These are phyloP conservation scores for Ceyx melanurus DNA, from an alignment of 2,113 vertebrate genomes.

Conservation along the genomic window DNA sequence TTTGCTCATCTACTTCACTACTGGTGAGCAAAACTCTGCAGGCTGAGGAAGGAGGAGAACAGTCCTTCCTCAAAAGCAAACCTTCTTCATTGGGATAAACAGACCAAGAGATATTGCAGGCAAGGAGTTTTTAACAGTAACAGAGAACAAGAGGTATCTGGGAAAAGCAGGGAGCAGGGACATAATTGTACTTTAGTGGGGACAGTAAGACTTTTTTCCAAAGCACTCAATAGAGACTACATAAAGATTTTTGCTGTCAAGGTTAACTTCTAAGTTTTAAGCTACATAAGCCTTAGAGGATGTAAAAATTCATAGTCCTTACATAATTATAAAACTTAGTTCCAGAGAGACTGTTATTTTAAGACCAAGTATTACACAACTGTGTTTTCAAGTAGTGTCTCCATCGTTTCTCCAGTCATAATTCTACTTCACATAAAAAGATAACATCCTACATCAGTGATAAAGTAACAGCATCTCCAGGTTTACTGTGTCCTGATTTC, in stretches of 20 bases:
- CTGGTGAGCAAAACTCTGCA: background rate
- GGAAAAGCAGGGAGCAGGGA: background rate
- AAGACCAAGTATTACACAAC: background rate
- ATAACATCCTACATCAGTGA: background rate
- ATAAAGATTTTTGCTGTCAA: background rate
- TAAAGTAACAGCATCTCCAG: background rate
- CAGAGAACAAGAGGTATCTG: background rate
- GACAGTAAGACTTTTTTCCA: background rate
- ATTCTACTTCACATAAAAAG: background rate
- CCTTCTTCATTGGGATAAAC: background rate
- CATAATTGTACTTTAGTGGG: background rate
- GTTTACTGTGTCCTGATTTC: background rate
- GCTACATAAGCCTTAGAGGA: background rate
- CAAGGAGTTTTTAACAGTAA: background rate
- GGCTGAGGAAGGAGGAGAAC: background rate
- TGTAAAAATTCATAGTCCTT: background rate
- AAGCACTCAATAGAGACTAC: background rate
- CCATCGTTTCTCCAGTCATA: background rate
- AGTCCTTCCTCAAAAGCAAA: background rate
- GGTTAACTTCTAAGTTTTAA: background rate
- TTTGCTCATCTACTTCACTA: background rate
- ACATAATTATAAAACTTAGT: background rate
- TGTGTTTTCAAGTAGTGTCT: background rate
- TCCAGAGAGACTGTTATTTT: background rate
- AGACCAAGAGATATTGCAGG: background rate